These are phyloP conservation scores for Drosophila cardini DNA, from an alignment of 1,140 invertebrate species.

Conservation along the genomic window DNA sequence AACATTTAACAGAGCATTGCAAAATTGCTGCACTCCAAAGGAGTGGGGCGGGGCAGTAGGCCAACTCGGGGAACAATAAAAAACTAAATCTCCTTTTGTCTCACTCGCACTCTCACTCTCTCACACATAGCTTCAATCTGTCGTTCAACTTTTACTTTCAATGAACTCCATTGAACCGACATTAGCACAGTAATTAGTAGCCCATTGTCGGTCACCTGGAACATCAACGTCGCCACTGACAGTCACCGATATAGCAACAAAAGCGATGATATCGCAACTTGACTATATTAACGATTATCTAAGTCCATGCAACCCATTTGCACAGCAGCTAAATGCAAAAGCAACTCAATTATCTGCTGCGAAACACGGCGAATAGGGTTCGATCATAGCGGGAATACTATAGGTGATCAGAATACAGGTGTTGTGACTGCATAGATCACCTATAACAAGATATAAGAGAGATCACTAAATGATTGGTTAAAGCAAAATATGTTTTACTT, in stretches of 20 bases:
- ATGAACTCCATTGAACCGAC: constrained; percentile 81
- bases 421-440: neutral
- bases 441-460: constrained; percentile 4
- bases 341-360: constrained; percentile 54
- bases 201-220: constrained; percentile 72
- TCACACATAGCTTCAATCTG: constrained; percentile 8
- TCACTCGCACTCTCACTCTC: constrained; percentile 3
- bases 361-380: constrained; percentile 24
- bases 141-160: constrained; percentile 76
- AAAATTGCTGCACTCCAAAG: constrained; percentile 59
- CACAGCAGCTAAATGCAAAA: constrained; percentile 33
- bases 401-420: constrained; percentile 2
- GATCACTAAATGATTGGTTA: neutral
- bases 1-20: constrained; percentile 21
- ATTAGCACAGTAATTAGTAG: constrained; percentile 79
- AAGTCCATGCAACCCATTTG: constrained; percentile 49
- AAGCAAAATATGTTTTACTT: no score
- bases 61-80: constrained; percentile 5
- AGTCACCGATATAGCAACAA: neutral
- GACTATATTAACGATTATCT: constrained; percentile 36
- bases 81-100: constrained; percentile 6
- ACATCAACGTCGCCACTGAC: constrained; percentile 38
- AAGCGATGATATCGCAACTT: constrained; percentile 49
- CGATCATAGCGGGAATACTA: constrained; percentile 44
- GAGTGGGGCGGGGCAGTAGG: constrained; percentile 18